Evolutionary conservation across 2,113 vertebrate species (phyloP).

Genomic region (Clarias macrocephalus): DNA sequence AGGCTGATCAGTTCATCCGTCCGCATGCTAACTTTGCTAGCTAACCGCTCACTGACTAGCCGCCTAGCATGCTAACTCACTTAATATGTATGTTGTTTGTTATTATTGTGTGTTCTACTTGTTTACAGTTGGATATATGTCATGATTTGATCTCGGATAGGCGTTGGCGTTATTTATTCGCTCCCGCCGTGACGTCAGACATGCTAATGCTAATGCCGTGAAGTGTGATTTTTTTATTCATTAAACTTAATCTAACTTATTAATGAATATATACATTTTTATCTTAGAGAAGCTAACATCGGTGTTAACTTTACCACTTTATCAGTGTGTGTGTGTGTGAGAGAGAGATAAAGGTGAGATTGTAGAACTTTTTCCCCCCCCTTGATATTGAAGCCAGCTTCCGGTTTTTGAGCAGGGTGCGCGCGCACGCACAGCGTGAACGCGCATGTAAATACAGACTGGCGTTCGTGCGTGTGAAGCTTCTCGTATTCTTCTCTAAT

Average conservation of each 20-base stretch:
- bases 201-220: not conserved
- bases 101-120: not conserved
- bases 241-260: not conserved
- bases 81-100: not conserved
- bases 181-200: not conserved
- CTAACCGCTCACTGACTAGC: not conserved
- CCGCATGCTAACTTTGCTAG: not conserved
- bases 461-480: not conserved
- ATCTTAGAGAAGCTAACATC: too few relatives aligned
- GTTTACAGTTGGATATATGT: not conserved
- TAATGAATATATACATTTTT: too few relatives aligned
- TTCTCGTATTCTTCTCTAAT: not conserved
- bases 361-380: not conserved
- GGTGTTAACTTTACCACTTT: not conserved
- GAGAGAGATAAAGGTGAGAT: too few relatives aligned
- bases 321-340: not conserved
- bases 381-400: not conserved
- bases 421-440: not conserved
- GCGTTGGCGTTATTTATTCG: not conserved
- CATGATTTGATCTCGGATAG: not conserved
- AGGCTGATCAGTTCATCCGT: not conserved
- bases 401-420: not conserved
- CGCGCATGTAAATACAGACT: conserved; percentile 2
- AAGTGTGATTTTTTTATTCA: not conserved
- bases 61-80: not conserved